Evolutionary conservation across 2,888 invertebrate species (phyloP).

Genomic region (Bombylius major): DNA sequence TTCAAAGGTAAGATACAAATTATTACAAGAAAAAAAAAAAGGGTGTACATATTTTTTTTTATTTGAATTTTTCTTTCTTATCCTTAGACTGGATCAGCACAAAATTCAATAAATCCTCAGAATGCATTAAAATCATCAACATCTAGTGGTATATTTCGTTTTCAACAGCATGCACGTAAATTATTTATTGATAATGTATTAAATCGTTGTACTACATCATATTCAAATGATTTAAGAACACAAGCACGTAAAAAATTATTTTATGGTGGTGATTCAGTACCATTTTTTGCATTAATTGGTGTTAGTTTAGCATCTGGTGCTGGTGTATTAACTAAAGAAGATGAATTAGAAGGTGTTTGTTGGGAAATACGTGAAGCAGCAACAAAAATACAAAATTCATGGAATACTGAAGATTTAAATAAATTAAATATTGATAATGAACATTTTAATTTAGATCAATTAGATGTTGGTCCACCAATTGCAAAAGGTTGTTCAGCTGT

Average conservation of each 20-base stretch:
- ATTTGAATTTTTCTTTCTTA: no score
- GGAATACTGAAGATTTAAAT: slow-evolving; percentile 27
- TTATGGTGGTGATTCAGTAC: slow-evolving; percentile 57
- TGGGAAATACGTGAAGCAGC: slow-evolving; percentile 56
- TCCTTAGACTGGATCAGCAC: slow-evolving; percentile 3
- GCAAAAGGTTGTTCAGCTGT: slow-evolving; percentile 73
- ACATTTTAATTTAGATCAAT: slow-evolving; percentile 43
- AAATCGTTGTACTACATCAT: slow-evolving; percentile 52
- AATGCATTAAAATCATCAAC: neutral
- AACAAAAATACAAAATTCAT: slow-evolving; percentile 27
- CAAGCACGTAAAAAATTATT: slow-evolving; percentile 50
- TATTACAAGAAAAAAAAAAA: no score
- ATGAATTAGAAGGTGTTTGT: slow-evolving; percentile 64
- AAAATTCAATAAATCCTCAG: no score
- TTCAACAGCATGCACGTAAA: slow-evolving; percentile 49
- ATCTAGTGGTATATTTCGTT: slow-evolving; percentile 36
- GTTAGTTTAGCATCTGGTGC: slow-evolving; percentile 60
- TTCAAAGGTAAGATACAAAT: slow-evolving; percentile 27
- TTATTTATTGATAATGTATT: slow-evolving; percentile 57
- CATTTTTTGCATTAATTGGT: slow-evolving; percentile 62
- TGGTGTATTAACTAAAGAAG: slow-evolving; percentile 60
- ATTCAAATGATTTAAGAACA: slow-evolving; percentile 48
- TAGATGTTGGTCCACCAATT: slow-evolving; percentile 56
- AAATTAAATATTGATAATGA: slow-evolving; percentile 23
- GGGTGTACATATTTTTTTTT: no score